Conservation (phyloP, 2,113 vertebrate genomes). For the Tichodroma muraria region DNA sequence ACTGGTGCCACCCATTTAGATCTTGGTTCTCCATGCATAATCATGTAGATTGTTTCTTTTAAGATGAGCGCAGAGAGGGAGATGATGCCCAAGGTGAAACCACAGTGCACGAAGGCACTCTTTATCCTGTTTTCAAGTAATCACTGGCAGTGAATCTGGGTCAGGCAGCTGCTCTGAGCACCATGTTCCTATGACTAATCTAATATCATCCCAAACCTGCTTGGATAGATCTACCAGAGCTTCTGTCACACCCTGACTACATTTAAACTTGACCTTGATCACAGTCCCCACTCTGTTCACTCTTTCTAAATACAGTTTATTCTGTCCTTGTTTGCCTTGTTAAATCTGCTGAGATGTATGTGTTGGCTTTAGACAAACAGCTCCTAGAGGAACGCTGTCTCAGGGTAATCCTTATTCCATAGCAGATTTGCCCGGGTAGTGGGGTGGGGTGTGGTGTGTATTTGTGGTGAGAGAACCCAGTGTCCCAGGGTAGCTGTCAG, state of each 20-base stretch:
- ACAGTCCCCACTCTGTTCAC: background rate
- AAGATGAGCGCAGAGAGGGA: background rate
- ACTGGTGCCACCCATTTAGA: background rate
- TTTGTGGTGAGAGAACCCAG: background rate
- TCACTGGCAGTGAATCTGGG: background rate
- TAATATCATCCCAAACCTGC: background rate
- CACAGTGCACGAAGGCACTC: background rate
- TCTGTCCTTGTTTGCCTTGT: background rate
- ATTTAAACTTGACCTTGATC: background rate
- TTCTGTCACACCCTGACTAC: background rate
- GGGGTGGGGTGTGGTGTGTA: background rate
- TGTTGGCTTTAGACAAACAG: background rate
- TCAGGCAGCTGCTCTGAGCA: background rate
- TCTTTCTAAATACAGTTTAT: background rate
- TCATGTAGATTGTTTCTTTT: background rate
- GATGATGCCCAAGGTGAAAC: background rate
- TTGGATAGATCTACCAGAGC: background rate
- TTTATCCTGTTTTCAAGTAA: background rate
- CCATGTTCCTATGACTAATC: background rate
- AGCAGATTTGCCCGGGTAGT: background rate
- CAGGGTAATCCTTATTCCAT: background rate
- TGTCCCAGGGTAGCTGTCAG: background rate
- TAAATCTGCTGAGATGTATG: background rate
- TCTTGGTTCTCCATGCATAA: background rate
- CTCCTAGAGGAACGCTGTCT: background rate